These are phyloP conservation scores for Anguilla marmorata DNA, from an alignment of 2,797 vertebrate genomes.

Conservation along the genomic window DNA sequence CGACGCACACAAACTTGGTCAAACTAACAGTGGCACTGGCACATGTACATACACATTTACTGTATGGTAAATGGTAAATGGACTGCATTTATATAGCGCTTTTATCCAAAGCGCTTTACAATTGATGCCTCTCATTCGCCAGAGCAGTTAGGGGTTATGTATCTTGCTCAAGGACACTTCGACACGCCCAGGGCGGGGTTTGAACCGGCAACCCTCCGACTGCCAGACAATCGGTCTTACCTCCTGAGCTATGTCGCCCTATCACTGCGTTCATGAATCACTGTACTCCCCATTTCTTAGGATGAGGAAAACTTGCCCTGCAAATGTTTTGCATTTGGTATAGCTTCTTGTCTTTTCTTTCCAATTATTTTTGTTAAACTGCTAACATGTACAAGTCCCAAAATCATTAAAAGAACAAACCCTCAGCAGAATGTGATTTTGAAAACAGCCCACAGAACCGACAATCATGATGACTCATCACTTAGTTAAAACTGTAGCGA, in stretches of 20 bases:
- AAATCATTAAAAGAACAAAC: slow-evolving; percentile 38
- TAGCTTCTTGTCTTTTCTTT: slow-evolving; percentile 27
- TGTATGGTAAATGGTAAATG: no score
- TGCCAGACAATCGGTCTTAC: no score
- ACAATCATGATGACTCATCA: background rate
- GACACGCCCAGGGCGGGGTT: no score
- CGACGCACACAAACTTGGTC: slow-evolving; percentile 21
- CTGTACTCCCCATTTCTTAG: background rate
- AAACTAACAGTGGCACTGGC: slow-evolving; percentile 35
- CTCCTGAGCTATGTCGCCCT: no score
- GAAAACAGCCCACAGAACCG: background rate
- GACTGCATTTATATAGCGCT: no score
- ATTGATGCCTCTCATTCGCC: no score
- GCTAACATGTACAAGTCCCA: slow-evolving; percentile 22
- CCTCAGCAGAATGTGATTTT: slow-evolving; percentile 1
- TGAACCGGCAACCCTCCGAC: no score
- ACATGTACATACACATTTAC: slow-evolving; percentile 42
- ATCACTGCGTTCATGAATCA: slow-evolving; percentile 52
- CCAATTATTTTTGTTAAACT: slow-evolving; percentile 45
- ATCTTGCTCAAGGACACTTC: no score
- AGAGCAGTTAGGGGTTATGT: no score
- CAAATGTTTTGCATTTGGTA: background rate
- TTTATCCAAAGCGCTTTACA: no score
- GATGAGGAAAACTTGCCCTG: background rate
- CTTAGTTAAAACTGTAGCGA: background rate